Percentiles rank a stretch among this genome's conserved stretches.
Conservation (phyloP, 1,140 invertebrate species). For the Drosophila sp. region DNA sequence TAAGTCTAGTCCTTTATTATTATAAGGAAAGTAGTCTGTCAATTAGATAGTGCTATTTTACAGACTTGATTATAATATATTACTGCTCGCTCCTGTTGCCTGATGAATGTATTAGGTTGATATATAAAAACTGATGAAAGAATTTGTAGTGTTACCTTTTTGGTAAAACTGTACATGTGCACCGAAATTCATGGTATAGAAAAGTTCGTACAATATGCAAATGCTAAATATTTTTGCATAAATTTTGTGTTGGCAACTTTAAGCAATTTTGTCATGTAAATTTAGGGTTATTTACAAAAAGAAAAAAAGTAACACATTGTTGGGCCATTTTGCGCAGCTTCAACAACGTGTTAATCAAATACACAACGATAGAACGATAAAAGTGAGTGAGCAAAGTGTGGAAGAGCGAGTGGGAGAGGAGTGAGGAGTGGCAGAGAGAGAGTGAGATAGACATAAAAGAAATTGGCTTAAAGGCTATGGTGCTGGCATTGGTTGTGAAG, state of each 20-base stretch:
- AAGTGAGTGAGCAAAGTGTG: neutral
- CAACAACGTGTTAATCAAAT: constrained; percentile 61
- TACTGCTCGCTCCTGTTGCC: no score
- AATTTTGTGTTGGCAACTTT: constrained; percentile 64
- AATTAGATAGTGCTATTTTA: no score
- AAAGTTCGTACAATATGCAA: constrained; percentile 33
- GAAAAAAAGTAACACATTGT: constrained; percentile 5
- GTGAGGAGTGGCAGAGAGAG: neutral
- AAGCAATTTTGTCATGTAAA: constrained; percentile 71
- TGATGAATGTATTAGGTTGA: no score
- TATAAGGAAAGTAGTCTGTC: no score
- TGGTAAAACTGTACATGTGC: neutral
- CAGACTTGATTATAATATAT: no score
- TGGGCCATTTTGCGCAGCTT: constrained; percentile 25
- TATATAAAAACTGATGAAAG: neutral
- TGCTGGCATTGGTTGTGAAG: constrained; percentile 35
- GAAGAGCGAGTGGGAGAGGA: neutral
- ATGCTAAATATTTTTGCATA: constrained; percentile 44
- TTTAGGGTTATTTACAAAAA: constrained; percentile 29
- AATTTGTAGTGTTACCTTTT: constrained; percentile 10
- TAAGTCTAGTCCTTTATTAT: no score
- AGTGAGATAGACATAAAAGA: constrained; percentile 44
- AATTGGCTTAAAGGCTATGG: constrained; percentile 61
- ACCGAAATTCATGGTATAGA: constrained; percentile 11
- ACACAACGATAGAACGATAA: constrained; percentile 13